Conservation (phyloP, 2,113 vertebrate species). For the Heterotilapia buettikoferi region DNA sequence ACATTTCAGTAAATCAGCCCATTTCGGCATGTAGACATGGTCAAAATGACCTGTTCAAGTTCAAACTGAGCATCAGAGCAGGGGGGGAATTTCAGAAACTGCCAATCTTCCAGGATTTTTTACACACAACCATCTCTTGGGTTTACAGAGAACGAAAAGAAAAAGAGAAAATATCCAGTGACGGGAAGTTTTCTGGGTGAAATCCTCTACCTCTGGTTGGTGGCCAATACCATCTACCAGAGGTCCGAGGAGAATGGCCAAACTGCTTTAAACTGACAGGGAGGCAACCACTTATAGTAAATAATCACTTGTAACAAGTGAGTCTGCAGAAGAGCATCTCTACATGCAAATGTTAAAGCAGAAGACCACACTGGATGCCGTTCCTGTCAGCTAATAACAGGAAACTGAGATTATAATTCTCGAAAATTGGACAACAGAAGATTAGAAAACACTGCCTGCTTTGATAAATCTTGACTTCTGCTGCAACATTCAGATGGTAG, state of each 20-base stretch:
- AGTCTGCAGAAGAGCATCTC: background rate
- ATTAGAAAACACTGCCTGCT: background rate
- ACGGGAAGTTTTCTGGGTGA: rapidly evolving
- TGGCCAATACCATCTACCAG: background rate
- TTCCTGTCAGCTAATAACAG: background rate
- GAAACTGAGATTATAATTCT: background rate
- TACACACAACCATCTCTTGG: background rate
- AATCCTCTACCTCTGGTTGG: background rate
- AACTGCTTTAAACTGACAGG: background rate
- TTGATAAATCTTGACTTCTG: background rate
- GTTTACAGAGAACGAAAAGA: background rate
- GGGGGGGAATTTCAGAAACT: background rate
- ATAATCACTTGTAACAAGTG: background rate
- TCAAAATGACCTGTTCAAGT: background rate
- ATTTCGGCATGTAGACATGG: background rate
- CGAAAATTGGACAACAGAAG: background rate
- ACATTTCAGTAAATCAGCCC: background rate
- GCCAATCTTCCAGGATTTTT: background rate
- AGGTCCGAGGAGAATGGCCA: background rate
- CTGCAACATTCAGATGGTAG: background rate
- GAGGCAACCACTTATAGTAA: background rate
- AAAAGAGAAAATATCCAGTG: background rate
- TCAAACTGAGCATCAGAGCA: background rate
- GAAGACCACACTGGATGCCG: background rate
- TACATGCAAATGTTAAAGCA: background rate